Base-by-base conservation (phyloP, 2,888 invertebrate species). In the Epinotia nisella region DNA sequence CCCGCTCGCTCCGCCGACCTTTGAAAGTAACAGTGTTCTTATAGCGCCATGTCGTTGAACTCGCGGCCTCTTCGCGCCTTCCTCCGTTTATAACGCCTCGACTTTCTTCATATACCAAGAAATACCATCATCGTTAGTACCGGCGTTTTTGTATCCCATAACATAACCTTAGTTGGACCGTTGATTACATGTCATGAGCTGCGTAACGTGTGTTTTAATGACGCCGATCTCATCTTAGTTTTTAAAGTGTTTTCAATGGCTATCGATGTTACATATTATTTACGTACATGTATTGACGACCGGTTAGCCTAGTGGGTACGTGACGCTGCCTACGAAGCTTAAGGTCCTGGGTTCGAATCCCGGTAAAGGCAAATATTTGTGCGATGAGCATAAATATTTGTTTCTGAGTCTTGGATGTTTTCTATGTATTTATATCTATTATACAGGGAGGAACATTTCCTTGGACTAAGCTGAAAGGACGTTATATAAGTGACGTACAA, bases 11-110 rank as follows among this genome's bases (percentile, higher is more conserved):
- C 81, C 79, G 78, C 75, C 88, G 90, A 92, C 92, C 92, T 92
- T 91, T 93, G 89, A 91, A 93, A 92, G 92, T 90, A 92, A 92
- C 90, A 92, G 92, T 90, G 85, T 85, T 87, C 89, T 84, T 85
- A 82, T 83, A 85, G 82, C 81, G 82, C 78, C 78, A 81, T 82
- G 91, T 88, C 92, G 84, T 84, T 88, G 92, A 92, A 88, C 91
- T 82, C 84, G 76, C 24, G 4, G 29, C n/a, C 80, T 76, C 80
- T 78, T 79, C 79, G 81, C 85, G 86, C 83, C 85, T 85, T 83
- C 85, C 62, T 49, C 11, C 49, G 49, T 79, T 81, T 77, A 79
- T 80, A 78, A 35, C 35, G 35, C 77, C 81, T 78, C 82, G 84
- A 85, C 88, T 90, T 89, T 90, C 90, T 86, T 89, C 84, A 81